Base-by-base conservation (phyloP, 2,888 invertebrate species). In the Pinctada fucata region DNA sequence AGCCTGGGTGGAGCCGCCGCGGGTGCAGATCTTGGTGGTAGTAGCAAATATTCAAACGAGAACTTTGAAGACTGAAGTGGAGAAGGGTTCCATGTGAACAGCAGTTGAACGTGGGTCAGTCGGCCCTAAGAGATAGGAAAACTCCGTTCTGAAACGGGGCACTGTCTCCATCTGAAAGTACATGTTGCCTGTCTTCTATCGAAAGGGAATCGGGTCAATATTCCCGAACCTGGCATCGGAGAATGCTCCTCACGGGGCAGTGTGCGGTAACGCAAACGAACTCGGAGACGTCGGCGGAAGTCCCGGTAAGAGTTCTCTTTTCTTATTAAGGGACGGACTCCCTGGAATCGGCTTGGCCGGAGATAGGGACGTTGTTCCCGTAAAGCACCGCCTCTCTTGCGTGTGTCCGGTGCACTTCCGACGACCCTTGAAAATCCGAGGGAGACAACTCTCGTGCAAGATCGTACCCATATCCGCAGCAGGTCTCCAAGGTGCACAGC, bases 381-480 rank as follows among this genome's bases (percentile, higher is more conserved):
- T 89, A 93, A 90, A 93, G 92, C 92, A 89, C 89, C 88, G 88
- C 91, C 90, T 88, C 89, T 92, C 89, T 90, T 90, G 92, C 88
- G 90, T 31, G 88, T 86, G 87, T 87, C 88, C 86, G 86, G 87
- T 83, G 86, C 90, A 87, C 92, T 85, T 78, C 80, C 83, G 86
- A 82, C 85, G 92, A 87, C 84, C 74, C 74, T 58, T 72, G 72
- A 72, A 72, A 72, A 72, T 72, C 63, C 72, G 72, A 72, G 72
- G 63, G 63, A 58, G 50, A 58, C 58, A 58, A 90, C 86, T 91
- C 87, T 90, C 93, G 91, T 91, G 91, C 92, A 93, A 92, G 93
- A 88, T 94, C 94, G 95, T 95, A 95, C 95, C 94, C 94, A 95
- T 94, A 95, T 94, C 95, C 95, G 95, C 95, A 95, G 94, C 95